These are phyloP conservation scores for Stegophylla sp. DNA, from an alignment of 2,888 invertebrate genomes.

Conservation along the genomic window DNA sequence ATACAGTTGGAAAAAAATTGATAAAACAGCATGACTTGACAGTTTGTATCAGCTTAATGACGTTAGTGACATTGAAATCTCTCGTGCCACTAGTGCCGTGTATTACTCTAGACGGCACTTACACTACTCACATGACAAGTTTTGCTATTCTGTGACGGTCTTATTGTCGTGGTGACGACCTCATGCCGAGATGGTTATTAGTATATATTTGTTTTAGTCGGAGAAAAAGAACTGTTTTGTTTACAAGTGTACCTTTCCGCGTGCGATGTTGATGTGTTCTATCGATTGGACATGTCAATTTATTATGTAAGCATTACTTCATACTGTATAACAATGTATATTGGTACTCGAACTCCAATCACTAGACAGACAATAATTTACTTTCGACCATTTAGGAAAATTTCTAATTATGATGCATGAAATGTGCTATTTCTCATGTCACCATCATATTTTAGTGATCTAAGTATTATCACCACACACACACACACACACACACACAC, in stretches of 20 bases:
- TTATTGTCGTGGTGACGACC: slow-evolving; percentile 27
- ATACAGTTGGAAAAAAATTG: background rate
- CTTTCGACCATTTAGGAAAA: no score
- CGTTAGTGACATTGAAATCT: slow-evolving; percentile 50
- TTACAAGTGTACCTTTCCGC: background rate
- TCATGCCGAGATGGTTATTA: slow-evolving; percentile 30
- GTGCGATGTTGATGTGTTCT: background rate
- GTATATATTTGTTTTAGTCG: background rate
- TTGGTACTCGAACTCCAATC: no score
- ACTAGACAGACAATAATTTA: no score
- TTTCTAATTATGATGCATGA: no score
- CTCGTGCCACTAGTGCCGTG: background rate
- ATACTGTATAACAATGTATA: no score
- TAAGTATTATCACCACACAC: no score
- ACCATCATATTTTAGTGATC: no score
- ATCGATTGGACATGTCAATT: slow-evolving; percentile 9
- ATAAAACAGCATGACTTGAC: background rate
- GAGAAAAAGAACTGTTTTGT: slow-evolving; percentile 17
- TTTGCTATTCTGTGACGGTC: slow-evolving; percentile 10
- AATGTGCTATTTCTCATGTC: no score
- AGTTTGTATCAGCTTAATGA: slow-evolving; percentile 24
- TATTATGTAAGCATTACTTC: background rate
- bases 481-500: no score
- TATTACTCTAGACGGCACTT: background rate
- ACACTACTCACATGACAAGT: slow-evolving; percentile 19